phyloP scores from a whole-genome alignment of 2,113 vertebrate species.

The Laticauda laticaudata region DNA sequence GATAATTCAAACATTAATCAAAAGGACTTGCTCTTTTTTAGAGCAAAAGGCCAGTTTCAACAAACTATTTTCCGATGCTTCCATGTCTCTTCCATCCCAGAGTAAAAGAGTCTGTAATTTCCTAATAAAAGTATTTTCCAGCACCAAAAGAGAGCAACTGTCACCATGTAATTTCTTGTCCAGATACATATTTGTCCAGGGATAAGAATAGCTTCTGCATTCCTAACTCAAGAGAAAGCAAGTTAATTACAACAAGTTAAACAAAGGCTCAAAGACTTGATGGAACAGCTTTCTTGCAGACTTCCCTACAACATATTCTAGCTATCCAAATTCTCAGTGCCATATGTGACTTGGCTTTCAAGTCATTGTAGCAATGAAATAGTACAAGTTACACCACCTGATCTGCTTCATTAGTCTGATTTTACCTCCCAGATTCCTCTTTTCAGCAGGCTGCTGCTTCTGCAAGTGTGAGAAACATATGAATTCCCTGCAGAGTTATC shows the following conservation, averaged over 20 bases:
- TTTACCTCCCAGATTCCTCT: constrained; percentile 62
- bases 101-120: constrained; percentile 63
- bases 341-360: constrained; percentile 54
- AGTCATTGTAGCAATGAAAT: constrained; percentile 60
- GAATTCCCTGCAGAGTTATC: constrained; percentile 12
- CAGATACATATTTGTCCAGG: constrained; percentile 56
- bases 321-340: constrained; percentile 46
- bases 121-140: constrained; percentile 63
- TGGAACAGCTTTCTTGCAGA: constrained; percentile 49
- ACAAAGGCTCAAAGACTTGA: constrained; percentile 33
- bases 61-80: constrained; percentile 54
- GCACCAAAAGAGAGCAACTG: constrained; percentile 52
- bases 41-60: constrained; percentile 57
- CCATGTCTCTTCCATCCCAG: constrained; percentile 51
- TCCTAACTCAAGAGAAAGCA: constrained; percentile 35
- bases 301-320: constrained; percentile 44
- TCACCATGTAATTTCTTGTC: constrained; percentile 65
- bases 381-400: constrained; percentile 43
- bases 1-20: constrained; percentile 64
- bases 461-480: constrained; percentile 54
- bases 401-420: constrained; percentile 68
- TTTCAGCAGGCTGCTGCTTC: constrained; percentile 58
- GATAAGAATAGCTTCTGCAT: constrained; percentile 54
- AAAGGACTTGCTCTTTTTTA: constrained; percentile 58
- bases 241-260: constrained; percentile 55